Evolutionary conservation across 2,888 invertebrate species (phyloP).

Genomic region (Campoletis raptor): DNA sequence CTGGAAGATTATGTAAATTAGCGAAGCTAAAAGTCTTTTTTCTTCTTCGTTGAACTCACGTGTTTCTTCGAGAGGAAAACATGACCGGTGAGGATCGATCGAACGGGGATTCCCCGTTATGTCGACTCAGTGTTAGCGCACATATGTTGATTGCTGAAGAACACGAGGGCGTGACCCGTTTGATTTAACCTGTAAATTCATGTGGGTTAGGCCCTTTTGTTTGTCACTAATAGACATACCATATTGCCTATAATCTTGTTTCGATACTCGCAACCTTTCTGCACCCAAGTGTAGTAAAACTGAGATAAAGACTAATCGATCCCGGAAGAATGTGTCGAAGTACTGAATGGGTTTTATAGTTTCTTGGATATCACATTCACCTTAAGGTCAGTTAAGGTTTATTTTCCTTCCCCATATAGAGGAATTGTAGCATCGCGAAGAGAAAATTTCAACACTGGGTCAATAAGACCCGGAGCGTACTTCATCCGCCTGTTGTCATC

Average conservation of each 20-base stretch:
- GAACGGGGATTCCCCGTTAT: slow-evolving; percentile 34
- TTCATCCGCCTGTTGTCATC: too few relatives aligned
- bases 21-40: slow-evolving; percentile 19
- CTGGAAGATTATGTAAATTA: slow-evolving; percentile 32
- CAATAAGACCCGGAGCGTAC: too few relatives aligned
- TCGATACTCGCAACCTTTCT: slow-evolving; percentile 2
- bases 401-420: neutral
- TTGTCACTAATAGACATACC: neutral
- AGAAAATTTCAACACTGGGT: too few relatives aligned
- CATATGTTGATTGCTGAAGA: slow-evolving; percentile 14
- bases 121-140: slow-evolving; percentile 13
- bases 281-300: neutral
- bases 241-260: slow-evolving; percentile 27
- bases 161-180: slow-evolving; percentile 23
- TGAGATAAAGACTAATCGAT: slow-evolving; percentile 38
- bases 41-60: slow-evolving; percentile 15
- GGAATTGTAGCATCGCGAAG: too few relatives aligned
- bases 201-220: neutral
- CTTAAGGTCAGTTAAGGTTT: slow-evolving; percentile 52
- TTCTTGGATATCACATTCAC: slow-evolving; percentile 33
- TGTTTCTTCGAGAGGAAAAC: slow-evolving; percentile 22
- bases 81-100: slow-evolving; percentile 40
- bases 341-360: neutral
- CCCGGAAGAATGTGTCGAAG: slow-evolving; percentile 50
- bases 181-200: neutral